These are phyloP conservation scores for Echeneis naucrates DNA, from an alignment of 2,797 vertebrate genomes.

Conservation along the genomic window DNA sequence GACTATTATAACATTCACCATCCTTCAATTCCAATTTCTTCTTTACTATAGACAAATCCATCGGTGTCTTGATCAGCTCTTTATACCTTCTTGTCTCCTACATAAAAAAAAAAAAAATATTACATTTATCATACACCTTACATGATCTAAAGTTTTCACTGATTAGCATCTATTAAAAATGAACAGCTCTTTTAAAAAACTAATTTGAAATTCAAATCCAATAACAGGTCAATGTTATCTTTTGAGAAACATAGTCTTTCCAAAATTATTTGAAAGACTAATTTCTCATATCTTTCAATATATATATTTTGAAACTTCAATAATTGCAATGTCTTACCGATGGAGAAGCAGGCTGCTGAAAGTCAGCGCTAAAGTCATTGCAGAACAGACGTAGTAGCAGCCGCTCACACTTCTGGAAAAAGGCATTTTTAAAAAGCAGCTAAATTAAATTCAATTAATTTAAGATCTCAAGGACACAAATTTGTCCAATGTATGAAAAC, in stretches of 20 bases:
- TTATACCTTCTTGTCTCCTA: constrained; percentile 90
- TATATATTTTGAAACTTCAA: neutral
- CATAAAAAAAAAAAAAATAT: neutral
- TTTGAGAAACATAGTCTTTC: too few species aligned
- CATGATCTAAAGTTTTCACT: neutral
- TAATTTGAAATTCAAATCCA: neutral
- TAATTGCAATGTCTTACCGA: constrained; percentile 83
- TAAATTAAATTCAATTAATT: neutral
- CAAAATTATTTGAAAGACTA: neutral
- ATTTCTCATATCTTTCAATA: neutral
- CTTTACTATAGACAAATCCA: constrained; percentile 94
- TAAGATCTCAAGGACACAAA: neutral
- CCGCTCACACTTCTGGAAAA: constrained; percentile 91
- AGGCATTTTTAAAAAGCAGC: neutral
- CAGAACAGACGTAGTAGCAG: constrained; percentile 93
- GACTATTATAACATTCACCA: constrained; percentile 82
- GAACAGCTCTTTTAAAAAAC: neutral
- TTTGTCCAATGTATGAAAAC: neutral
- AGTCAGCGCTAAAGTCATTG: constrained; percentile 94
- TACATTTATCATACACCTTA: neutral
- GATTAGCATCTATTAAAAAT: neutral
- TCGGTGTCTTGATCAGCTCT: constrained; percentile 95
- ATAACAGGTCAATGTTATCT: neutral
- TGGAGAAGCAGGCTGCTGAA: constrained; percentile 92
- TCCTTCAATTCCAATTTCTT: constrained; percentile 87